phyloP scores from a whole-genome alignment of 2,888 invertebrate genomes.

The Meiosimyza platycephala region DNA sequence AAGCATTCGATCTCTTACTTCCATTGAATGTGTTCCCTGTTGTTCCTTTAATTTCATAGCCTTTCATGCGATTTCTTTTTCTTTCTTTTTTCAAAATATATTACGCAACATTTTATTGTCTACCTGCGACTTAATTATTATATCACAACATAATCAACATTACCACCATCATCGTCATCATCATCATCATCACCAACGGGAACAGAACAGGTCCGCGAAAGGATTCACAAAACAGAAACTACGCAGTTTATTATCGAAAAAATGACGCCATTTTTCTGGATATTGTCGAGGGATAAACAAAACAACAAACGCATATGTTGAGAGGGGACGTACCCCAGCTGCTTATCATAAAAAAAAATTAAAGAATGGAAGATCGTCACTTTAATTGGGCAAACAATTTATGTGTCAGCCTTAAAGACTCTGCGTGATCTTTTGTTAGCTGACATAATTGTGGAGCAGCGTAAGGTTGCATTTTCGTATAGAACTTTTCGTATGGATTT shows the following conservation, averaged over 20 bases:
- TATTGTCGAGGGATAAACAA: not conserved
- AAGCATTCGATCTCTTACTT: not conserved
- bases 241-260: constrained; percentile 37
- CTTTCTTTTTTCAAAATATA: constrained; percentile 53
- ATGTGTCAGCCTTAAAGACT: not conserved
- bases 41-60: not conserved
- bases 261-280: not conserved
- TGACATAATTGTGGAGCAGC: no score
- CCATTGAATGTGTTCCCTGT: not conserved
- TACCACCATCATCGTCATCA: constrained; percentile 4
- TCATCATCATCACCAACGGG: constrained; percentile 2
- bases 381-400: constrained; percentile 8
- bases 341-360: not conserved
- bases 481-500: not conserved
- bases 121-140: constrained; percentile 59
- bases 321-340: not conserved
- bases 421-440: no score
- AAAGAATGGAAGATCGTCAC: constrained; percentile 4
- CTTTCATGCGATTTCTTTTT: constrained; percentile 17
- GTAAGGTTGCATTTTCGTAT: not conserved
- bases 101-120: constrained; percentile 55
- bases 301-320: not conserved
- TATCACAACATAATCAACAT: constrained; percentile 46
- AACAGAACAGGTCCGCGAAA: constrained; percentile 27
- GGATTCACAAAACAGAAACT: constrained; percentile 11